Evolutionary conservation across 2,113 vertebrate genomes (phyloP).

Genomic region (Stigmatopora nigra): DNA sequence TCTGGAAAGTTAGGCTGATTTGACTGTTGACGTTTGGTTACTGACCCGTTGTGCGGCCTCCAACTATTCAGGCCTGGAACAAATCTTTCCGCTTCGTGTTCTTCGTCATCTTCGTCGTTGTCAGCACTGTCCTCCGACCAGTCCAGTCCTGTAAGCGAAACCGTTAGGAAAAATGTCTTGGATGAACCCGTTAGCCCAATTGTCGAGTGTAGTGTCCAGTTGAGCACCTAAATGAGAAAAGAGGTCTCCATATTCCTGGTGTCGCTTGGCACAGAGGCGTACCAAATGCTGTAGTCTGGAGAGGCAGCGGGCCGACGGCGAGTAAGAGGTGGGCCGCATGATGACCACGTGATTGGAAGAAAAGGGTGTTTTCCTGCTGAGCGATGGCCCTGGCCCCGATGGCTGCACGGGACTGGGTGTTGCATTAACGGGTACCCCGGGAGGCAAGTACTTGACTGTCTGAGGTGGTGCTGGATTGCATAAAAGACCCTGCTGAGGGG

Average conservation of each 20-base stretch:
- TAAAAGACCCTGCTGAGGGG: slow-evolving; percentile 79
- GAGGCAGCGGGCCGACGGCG: slow-evolving; percentile 82
- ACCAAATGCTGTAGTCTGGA: slow-evolving; percentile 91
- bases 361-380: slow-evolving; percentile 80
- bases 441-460: slow-evolving; percentile 85
- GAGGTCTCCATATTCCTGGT: slow-evolving; percentile 84
- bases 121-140: slow-evolving; percentile 98
- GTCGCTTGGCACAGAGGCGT: slow-evolving; percentile 87
- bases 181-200: background rate
- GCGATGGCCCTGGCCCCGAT: slow-evolving; percentile 75
- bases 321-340: slow-evolving; percentile 86
- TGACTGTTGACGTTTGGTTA: background rate
- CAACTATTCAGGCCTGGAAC: slow-evolving; percentile 79
- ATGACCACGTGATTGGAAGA: slow-evolving; percentile 73
- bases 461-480: slow-evolving; percentile 94
- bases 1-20: no score
- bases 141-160: slow-evolving; percentile 79
- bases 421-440: slow-evolving; percentile 77
- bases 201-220: background rate
- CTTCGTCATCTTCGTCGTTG: slow-evolving; percentile 66
- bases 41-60: slow-evolving; percentile 69
- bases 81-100: slow-evolving; percentile 77
- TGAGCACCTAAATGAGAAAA: slow-evolving; percentile 91
- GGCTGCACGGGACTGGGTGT: slow-evolving; percentile 81
- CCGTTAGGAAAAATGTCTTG: slow-evolving; percentile 32